Evolutionary conservation across 2,888 invertebrate species (phyloP).

Genomic region (Drosophila birchii): DNA sequence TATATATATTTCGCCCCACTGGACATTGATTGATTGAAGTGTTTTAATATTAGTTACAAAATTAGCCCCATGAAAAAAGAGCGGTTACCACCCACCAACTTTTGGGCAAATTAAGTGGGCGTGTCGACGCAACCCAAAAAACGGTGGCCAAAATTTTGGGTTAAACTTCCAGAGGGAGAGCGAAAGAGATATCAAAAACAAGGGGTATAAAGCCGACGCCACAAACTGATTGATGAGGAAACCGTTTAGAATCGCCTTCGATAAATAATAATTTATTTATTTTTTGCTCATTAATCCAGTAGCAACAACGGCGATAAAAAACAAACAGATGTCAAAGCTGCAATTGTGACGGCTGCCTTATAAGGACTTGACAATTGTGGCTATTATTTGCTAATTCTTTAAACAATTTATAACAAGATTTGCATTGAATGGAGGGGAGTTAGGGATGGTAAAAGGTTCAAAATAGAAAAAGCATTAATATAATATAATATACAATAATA

Average conservation of each 20-base stretch:
- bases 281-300: slow-evolving; percentile 74
- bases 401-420: slow-evolving; percentile 48
- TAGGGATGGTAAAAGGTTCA: neutral
- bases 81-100: slow-evolving; percentile 72
- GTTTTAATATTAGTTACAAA: slow-evolving; percentile 74
- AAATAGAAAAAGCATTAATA: neutral
- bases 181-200: slow-evolving; percentile 36
- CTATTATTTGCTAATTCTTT: slow-evolving; percentile 76
- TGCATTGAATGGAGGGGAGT: slow-evolving; percentile 17
- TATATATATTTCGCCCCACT: neutral
- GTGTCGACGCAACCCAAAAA: slow-evolving; percentile 55
- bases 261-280: slow-evolving; percentile 75
- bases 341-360: slow-evolving; percentile 66
- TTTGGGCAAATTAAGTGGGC: slow-evolving; percentile 70
- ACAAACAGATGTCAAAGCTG: slow-evolving; percentile 72
- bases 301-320: slow-evolving; percentile 48
- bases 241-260: slow-evolving; percentile 60
- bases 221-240: slow-evolving; percentile 74
- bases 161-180: neutral
- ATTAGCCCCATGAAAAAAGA: slow-evolving; percentile 57
- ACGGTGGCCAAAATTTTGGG: slow-evolving; percentile 55
- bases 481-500: no score
- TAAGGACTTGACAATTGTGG: slow-evolving; percentile 74
- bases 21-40: slow-evolving; percentile 79
- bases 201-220: slow-evolving; percentile 28